Conservation (phyloP, 37 sponge, comb jelly and placozoan species). For the Aphrocallistes beatrix region DNA sequence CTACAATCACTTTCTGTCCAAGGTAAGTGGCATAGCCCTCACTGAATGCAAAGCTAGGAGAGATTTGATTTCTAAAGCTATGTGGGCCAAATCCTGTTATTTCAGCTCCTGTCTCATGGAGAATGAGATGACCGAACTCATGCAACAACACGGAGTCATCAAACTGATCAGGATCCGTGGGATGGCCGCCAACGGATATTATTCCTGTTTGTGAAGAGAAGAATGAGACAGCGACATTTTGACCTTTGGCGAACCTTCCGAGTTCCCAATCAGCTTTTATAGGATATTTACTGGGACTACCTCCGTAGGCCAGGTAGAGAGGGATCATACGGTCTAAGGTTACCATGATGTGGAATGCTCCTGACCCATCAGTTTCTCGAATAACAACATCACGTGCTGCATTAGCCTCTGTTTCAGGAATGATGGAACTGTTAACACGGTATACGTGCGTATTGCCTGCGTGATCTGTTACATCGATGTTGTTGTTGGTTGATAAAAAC, state of each 20-base stretch:
- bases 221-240: neutral
- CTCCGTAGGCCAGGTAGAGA: neutral
- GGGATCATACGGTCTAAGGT: neutral
- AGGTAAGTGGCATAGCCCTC: conserved; percentile 12
- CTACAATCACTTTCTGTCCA: neutral
- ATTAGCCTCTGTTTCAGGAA: neutral
- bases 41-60: neutral
- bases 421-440: neutral
- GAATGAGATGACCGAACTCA: neutral
- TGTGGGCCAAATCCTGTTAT: neutral
- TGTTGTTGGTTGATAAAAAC: neutral
- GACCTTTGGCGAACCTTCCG: neutral
- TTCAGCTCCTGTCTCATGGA: neutral
- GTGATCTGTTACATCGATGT: neutral
- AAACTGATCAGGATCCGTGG: neutral
- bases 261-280: neutral
- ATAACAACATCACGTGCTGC: neutral
- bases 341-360: neutral
- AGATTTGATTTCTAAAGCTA: neutral
- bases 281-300: neutral
- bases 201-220: neutral
- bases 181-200: neutral
- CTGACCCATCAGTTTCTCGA: neutral
- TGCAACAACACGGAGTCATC: neutral
- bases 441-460: neutral